Base-by-base conservation (phyloP, 2,888 invertebrate genomes). In the Lithophane semibrunnea region DNA sequence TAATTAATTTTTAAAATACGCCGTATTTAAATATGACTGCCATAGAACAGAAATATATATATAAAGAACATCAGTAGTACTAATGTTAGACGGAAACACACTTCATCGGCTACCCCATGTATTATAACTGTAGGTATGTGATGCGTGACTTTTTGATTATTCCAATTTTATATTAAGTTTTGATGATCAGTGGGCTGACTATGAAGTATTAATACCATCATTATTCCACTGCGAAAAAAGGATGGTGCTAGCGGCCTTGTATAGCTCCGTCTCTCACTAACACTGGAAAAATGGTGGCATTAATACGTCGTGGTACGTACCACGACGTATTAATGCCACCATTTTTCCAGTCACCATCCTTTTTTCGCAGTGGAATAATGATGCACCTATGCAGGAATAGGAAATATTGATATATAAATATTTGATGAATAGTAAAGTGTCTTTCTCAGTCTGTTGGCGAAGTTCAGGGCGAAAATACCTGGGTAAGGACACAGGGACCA, bases 51-150 rank as follows among this genome's bases (percentile, higher is more conserved):
- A 68, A 85, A 82, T 75, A 79, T 16, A 4, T 54, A 52, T 73
- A 63, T 60, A 83, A 79, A 56, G 65, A 63, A 64, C 66, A 73
- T 79, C 58, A 72, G 56, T 52, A 18, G 71, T 71, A 3, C 12
- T 37, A 24, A 76, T 64, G 60, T 71, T 49, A 58, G 76, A 73
- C 91, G 94, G 94, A 94, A 87, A 77, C 83, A 90, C 92, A 91
- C 89, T 89, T 88, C 90, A 94, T 90, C 87, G 90, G 86, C 54
- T 88, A 91, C 93, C 93, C 85, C 83, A 44, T 37, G 47, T 84
- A 77, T 80, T 77, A 85, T 77, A 75, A 77, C 73, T 37, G 67
- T n/a, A n/a, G n/a, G n/a, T 77, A 76, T 2, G 16, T 75, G 76
- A 77, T 29, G 83, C 87, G 88, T 88, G 75, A 84, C 82, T 44